Evolutionary conservation across 2,888 invertebrate species (phyloP), one percentile per base, ranked within the genome.

Genomic region (Drosophila neonasuta): DNA sequence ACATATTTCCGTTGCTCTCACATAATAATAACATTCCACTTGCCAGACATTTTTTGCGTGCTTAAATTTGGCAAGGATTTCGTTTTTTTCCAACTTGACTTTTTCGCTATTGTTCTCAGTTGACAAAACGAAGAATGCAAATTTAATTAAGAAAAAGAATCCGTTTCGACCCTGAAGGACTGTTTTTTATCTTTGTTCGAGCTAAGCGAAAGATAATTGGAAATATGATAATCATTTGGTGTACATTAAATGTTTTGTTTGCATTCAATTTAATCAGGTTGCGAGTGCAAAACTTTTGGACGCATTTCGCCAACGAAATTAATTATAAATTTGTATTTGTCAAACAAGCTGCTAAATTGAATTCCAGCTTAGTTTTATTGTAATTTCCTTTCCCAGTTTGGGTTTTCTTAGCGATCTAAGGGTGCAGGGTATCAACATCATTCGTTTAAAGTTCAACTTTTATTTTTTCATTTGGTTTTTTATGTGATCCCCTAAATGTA

Each of bases 101-200:
- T 58, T 59, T 64, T 29, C 52, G 57, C 64, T 54, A 59, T 68
- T 72, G 59, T 72, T 59, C 58, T 32, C 4, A 30, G 51, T 52
- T 41, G 39, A 13, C 45, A 46, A 11, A 45, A n/a, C 32, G 11
- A 17, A 58, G 63, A 56, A 59, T 57, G 60, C 52, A 64, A 68
- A 68, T 54, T 73, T 58, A 73, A 72, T 73, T 68, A 68, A 41
- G 36, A 64, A 57, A 57, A 46, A 54, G 34, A 44, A 20, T 49
- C 36, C 45, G 3, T 17, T 39, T 55, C 15, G 24, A 34, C 46
- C 32, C 41, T 17, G 29, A 8, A 20, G 11, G 9, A 11, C 44
- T 13, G 36, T 32, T 9, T 39, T 8, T 5, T 29, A 13, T 6
- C 7, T 2, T 32, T 6, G 2, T 8, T 6, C 2, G 20, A 11